phyloP scores from a whole-genome alignment of 1,140 invertebrate species.

The Phocides pigmalion region DNA sequence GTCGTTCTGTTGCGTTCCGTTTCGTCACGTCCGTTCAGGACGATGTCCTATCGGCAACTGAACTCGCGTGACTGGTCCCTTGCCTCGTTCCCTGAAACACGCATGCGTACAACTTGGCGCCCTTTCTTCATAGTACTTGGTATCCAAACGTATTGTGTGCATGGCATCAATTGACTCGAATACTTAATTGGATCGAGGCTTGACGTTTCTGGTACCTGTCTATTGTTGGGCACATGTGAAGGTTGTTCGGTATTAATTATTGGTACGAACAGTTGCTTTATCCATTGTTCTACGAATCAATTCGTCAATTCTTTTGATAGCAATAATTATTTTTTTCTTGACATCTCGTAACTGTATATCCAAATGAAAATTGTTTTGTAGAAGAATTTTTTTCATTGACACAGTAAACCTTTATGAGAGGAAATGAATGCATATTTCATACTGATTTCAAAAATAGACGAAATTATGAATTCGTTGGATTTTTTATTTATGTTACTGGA shows the following conservation, averaged over 20 bases:
- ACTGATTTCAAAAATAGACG: too few relatives aligned
- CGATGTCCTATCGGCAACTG: slow-evolving; percentile 60
- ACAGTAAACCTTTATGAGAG: neutral
- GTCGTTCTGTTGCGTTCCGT: neutral
- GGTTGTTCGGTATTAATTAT: slow-evolving; percentile 25
- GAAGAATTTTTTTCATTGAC: neutral
- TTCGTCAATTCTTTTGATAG: slow-evolving; percentile 15
- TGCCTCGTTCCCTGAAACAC: slow-evolving; percentile 43
- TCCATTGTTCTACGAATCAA: slow-evolving; percentile 5
- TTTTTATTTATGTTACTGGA: too few relatives aligned
- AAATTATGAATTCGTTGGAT: too few relatives aligned
- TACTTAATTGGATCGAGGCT: slow-evolving; percentile 64
- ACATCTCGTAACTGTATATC: neutral
- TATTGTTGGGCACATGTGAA: slow-evolving; percentile 32
- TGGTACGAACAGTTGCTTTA: slow-evolving; percentile 13
- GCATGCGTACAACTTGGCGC: slow-evolving; percentile 75
- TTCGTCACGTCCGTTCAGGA: slow-evolving; percentile 44
- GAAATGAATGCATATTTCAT: neutral
- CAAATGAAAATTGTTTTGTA: neutral
- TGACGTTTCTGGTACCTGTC: slow-evolving; percentile 35
- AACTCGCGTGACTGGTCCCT: slow-evolving; percentile 58
- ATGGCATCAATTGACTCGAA: slow-evolving; percentile 72
- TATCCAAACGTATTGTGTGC: slow-evolving; percentile 65
- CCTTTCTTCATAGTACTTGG: slow-evolving; percentile 70
- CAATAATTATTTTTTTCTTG: slow-evolving; percentile 6